Base-by-base conservation (phyloP, 2,797 vertebrate species). In the Acrossocheilus wenchowensis region DNA sequence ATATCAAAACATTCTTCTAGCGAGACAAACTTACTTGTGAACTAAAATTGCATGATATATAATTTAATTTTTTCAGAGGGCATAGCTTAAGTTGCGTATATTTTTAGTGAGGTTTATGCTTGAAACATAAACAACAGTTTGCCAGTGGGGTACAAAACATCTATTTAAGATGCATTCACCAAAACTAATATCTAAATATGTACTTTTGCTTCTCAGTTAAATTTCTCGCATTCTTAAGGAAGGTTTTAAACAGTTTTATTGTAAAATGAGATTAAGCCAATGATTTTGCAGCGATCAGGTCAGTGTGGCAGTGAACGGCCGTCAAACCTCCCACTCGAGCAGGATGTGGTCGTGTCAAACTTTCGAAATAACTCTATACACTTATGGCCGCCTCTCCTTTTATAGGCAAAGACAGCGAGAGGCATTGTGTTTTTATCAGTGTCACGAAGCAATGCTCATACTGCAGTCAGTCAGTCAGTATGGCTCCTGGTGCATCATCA, bases 301-400 rank as follows among this genome's bases (percentile, higher is more conserved):
- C 82, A 82, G 50, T n/a, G 23, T 7, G n/a, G 15, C 50, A 73
- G 81, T 34, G 43, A 75, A 64, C 4, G 39, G 26, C 71, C 62
- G 82, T 64, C 52, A 57, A 52, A 83, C 91, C 89, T 91, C 79
- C 89, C 80, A 90, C 88, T 88, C 78, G 66, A 80, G 90, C 94
- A 95, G 95, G 95, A 95, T 95, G 94, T 94, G 93, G 95, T 94
- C 89, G 73, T 88, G 91, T 90, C 86, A 57, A 81, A 88, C 93
- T 94, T 95, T 94, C 93, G 93, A 94, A 94, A 93, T 95, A 94
- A 91, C 93, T 94, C 86, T 62, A 87, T 89, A 91, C 92, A 4
- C 91, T 91, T 87, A 54, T 83, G 30, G 45, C 71, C 91, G 57
- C 81, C 87, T 92, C 89, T 94, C 95, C 95, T 95, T 95, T 94